phyloP scores from a whole-genome alignment of 2,113 vertebrate species.

The Cinclus mexicanus region DNA sequence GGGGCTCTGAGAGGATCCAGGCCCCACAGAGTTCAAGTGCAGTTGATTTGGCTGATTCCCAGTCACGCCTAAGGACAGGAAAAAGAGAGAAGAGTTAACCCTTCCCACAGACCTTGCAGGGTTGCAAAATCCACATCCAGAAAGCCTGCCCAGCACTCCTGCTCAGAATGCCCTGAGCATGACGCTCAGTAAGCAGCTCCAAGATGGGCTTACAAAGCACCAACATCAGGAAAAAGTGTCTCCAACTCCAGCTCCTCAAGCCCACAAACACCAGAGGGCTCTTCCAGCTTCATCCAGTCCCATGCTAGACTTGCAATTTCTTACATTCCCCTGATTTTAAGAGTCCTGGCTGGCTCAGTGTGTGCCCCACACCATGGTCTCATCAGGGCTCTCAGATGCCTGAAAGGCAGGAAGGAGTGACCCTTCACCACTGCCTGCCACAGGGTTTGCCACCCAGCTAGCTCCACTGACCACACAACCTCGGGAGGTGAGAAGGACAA shows the following conservation, averaged over 20 bases:
- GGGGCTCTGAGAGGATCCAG: conserved; percentile 87
- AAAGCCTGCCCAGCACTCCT: background rate
- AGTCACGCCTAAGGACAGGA: conserved; percentile 75
- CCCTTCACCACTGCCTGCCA: background rate
- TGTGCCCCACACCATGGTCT: background rate
- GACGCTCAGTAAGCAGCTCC: background rate
- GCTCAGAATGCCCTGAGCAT: background rate
- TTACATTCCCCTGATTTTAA: background rate
- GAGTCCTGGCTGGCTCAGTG: background rate
- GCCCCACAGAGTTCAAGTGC: conserved; percentile 84
- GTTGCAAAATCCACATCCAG: background rate
- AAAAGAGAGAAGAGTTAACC: background rate
- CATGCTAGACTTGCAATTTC: background rate
- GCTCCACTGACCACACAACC: background rate
- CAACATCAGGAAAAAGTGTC: background rate
- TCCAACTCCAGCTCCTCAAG: background rate
- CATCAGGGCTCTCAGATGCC: background rate
- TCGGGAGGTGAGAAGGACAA: background rate
- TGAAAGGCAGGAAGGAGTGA: background rate
- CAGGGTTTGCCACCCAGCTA: background rate
- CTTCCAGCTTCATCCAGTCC: background rate
- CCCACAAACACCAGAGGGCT: background rate
- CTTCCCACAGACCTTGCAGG: background rate
- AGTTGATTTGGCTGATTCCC: conserved; percentile 83
- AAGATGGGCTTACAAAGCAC: background rate